Evolutionary conservation across 30 jellyfish, hydroid and myxozoan species (phyloP), one percentile per base, ranked within the genome.

Genomic region (Turritopsis rubra): DNA sequence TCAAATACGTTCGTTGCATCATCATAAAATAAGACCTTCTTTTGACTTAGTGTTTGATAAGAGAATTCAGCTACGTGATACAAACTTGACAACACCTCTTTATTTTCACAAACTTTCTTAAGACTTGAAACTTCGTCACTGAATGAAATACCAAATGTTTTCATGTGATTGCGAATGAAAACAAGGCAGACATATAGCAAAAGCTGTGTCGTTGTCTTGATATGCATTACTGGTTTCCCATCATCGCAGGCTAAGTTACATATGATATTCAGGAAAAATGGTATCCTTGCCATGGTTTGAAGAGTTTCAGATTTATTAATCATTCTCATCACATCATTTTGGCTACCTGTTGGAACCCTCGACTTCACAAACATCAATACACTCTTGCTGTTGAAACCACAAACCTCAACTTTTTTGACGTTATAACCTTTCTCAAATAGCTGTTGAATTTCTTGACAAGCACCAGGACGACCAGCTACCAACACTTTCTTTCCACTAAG

Each of bases 391-490:
- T 23, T 68, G 19, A 68, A 68, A 7, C 77, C 77, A 68, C 77
- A 68, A 16, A 68, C 77, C 30, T 68, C 77, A n/a, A 68, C 28
- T 19, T 23, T 68, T 68, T 68, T 68, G 31, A 68, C 77, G 9
- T 19, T 8, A 68, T 27, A 7, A 68, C 8, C 31, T 68, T 68
- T 68, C 30, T 0, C 77, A 68, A 68, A n/a, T 19, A n/a, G 16
- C 19, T 23, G 28, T 68, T 68, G 77, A 1, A n/a, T 9, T 7
- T 7, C 31, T n/a, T 68, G 77, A 19, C 77, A 68, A 23, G 77
- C 77, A 27, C 77, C 77, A 68, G 77, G 77, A 7, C 77, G 77
- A 68, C 77, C 77, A n/a, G 30, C 28, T 1, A 68, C 28, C 19
- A 68, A 23, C 28, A 68, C 77, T 68, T 27, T 68, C 30, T 68